A percentile compares a stretch with the other conserved stretches of the same genome.
Conservation (phyloP, 2,888 invertebrate species). For the Drosophila imparisetae region DNA sequence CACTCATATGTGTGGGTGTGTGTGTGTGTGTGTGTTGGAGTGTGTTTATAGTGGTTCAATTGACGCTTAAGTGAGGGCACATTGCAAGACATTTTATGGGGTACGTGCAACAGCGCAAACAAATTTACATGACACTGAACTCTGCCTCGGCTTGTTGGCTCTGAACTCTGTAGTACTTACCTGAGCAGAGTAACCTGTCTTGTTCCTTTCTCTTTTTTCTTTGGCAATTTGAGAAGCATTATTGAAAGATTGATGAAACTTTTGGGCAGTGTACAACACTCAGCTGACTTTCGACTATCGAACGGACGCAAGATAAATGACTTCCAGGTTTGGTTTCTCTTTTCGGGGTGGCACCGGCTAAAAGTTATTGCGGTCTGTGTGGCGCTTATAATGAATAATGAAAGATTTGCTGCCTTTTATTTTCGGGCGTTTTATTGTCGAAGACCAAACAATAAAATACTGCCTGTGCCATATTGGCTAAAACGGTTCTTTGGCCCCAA, state of each 20-base stretch:
- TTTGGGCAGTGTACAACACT: slow-evolving; percentile 26
- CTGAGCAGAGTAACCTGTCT: slow-evolving; percentile 2
- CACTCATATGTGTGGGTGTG: neutral
- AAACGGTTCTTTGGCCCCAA: slow-evolving; percentile 52
- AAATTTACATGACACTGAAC: slow-evolving; percentile 80
- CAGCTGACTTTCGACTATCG: slow-evolving; percentile 38
- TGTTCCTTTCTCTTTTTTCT: neutral
- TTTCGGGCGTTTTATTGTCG: slow-evolving; percentile 64
- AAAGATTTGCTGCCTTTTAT: slow-evolving; percentile 69
- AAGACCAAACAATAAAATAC: slow-evolving; percentile 69
- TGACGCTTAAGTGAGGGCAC: slow-evolving; percentile 61
- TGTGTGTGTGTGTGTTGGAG: neutral
- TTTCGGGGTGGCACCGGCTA: slow-evolving; percentile 25
- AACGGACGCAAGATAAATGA: slow-evolving; percentile 69
- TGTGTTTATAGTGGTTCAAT: slow-evolving; percentile 52
- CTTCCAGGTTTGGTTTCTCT: slow-evolving; percentile 42
- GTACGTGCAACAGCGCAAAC: slow-evolving; percentile 79
- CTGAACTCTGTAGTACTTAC: slow-evolving; percentile 26
- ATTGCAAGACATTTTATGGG: slow-evolving; percentile 72
- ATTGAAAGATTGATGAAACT: slow-evolving; percentile 79
- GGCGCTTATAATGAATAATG: slow-evolving; percentile 76
- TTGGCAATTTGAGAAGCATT: slow-evolving; percentile 59
- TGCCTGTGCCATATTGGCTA: slow-evolving; percentile 53
- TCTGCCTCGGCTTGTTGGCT: slow-evolving; percentile 38
- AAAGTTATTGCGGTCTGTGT: slow-evolving; percentile 74